Percentiles rank a stretch among this genome's conserved stretches.
These are phyloP conservation scores for Hydrozoanthus tunicans DNA, from an alignment of 64 coral and sea anemone species.

Conservation along the genomic window DNA sequence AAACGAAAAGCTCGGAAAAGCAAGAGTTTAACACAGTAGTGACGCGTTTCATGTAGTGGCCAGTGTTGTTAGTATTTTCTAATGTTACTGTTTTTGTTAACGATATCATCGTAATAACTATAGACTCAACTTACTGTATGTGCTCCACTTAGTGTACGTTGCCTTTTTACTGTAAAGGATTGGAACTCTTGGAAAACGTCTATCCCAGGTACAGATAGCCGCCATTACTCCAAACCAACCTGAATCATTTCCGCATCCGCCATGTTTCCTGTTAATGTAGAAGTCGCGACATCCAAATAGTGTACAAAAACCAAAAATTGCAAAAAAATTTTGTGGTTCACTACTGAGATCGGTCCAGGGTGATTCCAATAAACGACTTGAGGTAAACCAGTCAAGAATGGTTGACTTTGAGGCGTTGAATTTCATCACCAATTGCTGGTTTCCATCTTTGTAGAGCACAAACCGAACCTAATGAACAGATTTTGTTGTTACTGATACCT, in stretches of 20 bases:
- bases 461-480: background rate
- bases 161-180: constrained; percentile 28
- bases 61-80: too few relatives aligned
- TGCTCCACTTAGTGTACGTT: background rate
- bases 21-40: too few relatives aligned
- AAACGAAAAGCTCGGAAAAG: too few relatives aligned
- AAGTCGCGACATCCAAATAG: constrained; percentile 1
- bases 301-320: constrained; percentile 9
- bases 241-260: background rate
- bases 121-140: background rate
- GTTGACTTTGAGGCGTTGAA: background rate
- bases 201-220: background rate
- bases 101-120: too few relatives aligned
- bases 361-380: too few relatives aligned
- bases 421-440: background rate
- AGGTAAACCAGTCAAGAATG: too few relatives aligned
- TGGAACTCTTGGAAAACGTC: background rate
- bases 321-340: constrained; percentile 8
- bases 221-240: background rate
- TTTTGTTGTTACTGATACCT: too few relatives aligned
- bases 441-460: too few relatives aligned
- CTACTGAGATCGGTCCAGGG: background rate
- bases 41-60: too few relatives aligned
- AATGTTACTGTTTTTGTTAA: too few relatives aligned
- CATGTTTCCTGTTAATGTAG: constrained; percentile 39